These are phyloP conservation scores for Xyrauchen texanus DNA, from an alignment of 2,113 vertebrate genomes.

Conservation along the genomic window DNA sequence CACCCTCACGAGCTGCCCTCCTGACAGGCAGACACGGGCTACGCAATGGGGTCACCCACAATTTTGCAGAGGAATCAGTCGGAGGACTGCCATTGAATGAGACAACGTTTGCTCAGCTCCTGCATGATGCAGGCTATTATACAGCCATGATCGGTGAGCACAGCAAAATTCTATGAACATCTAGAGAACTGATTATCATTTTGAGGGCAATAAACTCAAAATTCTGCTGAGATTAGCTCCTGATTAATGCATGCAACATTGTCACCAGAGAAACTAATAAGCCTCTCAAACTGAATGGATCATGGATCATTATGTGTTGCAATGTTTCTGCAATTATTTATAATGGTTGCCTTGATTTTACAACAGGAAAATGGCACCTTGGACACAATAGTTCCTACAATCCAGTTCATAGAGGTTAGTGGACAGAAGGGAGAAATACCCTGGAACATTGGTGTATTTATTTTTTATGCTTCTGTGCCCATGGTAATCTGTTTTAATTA, in stretches of 20 bases:
- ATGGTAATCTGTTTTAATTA: too few species aligned
- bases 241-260: conserved; percentile 22
- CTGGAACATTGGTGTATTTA: too few species aligned
- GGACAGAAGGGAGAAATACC: too few species aligned
- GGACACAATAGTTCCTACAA: conserved; percentile 84
- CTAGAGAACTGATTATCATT: neutral
- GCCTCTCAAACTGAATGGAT: neutral
- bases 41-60: conserved; percentile 90
- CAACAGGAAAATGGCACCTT: conserved; percentile 94
- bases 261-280: neutral
- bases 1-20: conserved; percentile 89
- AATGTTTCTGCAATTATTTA: neutral
- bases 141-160: conserved; percentile 85
- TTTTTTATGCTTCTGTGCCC: too few species aligned
- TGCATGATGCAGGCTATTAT: conserved; percentile 81
- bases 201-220: neutral
- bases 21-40: conserved; percentile 89
- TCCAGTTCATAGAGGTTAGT: conserved; percentile 83
- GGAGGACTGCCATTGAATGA: conserved; percentile 91
- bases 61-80: conserved; percentile 83
- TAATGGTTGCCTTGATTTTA: neutral
- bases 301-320: neutral
- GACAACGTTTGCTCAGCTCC: conserved; percentile 84
- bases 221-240: neutral
- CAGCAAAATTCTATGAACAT: neutral